Evolutionary conservation across 2,888 invertebrate genomes (phyloP), one percentile per base, ranked within the genome.

Genomic region (Pseudococcus viburni): DNA sequence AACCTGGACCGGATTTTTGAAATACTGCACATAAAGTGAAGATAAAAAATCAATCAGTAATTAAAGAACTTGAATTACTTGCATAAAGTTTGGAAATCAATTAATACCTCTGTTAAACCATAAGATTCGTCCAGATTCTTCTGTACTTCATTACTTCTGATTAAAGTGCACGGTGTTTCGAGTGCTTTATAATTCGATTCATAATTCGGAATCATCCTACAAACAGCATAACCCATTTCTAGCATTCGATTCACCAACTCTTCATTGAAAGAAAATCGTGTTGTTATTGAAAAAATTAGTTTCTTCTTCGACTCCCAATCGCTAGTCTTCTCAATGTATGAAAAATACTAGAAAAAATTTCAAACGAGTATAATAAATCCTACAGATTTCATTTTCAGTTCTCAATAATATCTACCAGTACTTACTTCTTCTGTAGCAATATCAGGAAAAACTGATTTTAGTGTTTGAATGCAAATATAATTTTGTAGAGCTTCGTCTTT

Each of bases 1-100:
- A 0, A 95, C 92, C 0, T 93, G 93, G 0, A 95, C 93, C 1
- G 92, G 92, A 0, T 93, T 92, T 33, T 93, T 93, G 0, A 94
- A 94, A 33, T 93, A 91, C 91, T 92, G 90, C 22, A 91, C 11
- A 51, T 9, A 12, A 15, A 15, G 9, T 42, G 42, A 42, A 42
- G 0, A 9, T 3, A 42, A 42, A 3, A 5, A 3, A 33, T 33
- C 26, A 3, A 33, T 33, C 3, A 42, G 6, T 6, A 42, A 42
- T 1, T 9, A 12, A 51, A 51, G 5, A 12, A 51, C 8, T 15
- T 51, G 9, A 51, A 51, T 1, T 51, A 15, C 12, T 15, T 51
- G 15, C 11, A 12, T 12, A 51, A 51, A 42, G 8, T 0, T 11
- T 51, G 0, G 12, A 51, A 51, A 51, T 51, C 42, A 42, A 42